Percentiles rank a stretch among this genome's conserved stretches.
These are phyloP conservation scores for Channa argus DNA, from an alignment of 2,113 vertebrate species.

Conservation along the genomic window DNA sequence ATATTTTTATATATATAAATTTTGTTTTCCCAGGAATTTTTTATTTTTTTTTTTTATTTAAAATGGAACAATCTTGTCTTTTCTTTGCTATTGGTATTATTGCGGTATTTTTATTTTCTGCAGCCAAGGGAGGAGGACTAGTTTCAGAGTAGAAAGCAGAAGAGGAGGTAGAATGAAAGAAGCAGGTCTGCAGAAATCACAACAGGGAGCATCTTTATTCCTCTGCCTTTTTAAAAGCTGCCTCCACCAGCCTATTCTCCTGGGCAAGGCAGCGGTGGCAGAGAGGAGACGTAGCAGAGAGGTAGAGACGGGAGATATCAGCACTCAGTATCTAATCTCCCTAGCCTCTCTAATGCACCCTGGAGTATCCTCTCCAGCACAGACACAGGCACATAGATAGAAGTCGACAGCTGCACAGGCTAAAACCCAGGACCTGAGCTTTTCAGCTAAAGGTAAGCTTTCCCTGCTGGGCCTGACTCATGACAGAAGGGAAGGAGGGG, in stretches of 20 bases:
- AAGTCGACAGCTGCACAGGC: conserved; percentile 50
- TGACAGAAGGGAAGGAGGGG: background rate
- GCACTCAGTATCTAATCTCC: conserved; percentile 75
- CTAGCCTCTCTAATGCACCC: conserved; percentile 70
- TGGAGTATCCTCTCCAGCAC: conserved; percentile 62
- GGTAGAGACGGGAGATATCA: conserved; percentile 63
- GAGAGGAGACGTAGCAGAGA: conserved; percentile 35
- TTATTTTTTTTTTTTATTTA: background rate
- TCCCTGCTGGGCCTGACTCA: conserved; percentile 27
- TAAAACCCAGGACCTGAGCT: conserved; percentile 39
- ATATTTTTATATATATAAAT: too few species aligned
- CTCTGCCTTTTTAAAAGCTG: conserved; percentile 57
- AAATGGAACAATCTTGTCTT: conserved; percentile 1
- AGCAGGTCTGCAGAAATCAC: conserved; percentile 55
- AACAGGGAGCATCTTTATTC: conserved; percentile 58
- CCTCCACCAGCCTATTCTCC: conserved; percentile 60
- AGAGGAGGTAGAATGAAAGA: conserved; percentile 43
- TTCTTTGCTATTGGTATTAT: conserved; percentile 5
- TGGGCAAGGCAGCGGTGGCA: conserved; percentile 42
- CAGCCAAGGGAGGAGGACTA: conserved; percentile 24
- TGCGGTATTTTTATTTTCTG: conserved; percentile 28
- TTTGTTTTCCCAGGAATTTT: too few species aligned
- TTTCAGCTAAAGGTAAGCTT: conserved; percentile 42
- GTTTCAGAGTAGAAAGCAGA: conserved; percentile 25
- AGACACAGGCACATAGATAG: conserved; percentile 54